Base-by-base conservation (phyloP, 2,797 vertebrate species). In the Coregonus ussuriensis region DNA sequence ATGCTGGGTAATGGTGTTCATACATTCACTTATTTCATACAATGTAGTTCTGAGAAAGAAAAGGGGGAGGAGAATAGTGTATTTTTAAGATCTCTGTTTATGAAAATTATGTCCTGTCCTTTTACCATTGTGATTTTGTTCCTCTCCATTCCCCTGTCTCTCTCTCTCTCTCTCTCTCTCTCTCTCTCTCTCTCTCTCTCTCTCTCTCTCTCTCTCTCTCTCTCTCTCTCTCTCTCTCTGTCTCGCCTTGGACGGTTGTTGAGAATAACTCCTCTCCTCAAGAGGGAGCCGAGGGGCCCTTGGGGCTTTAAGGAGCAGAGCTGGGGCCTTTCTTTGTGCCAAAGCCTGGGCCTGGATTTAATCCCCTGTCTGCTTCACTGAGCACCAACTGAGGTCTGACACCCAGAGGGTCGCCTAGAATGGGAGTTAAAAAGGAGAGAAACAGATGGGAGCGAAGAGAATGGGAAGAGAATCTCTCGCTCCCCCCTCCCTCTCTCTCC, bases 381-480 rank as follows among this genome's bases (percentile, higher is more conserved):
- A 93, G 79, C 91, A 89, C 88, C 87, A 87, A 93, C 90, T 91
- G 87, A 90, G 84, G 80, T 80, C 66, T 3, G 70, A 72, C 68
- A 75, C 88, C 91, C 89, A 89, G 89, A 91, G 84, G 88, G 88
- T 79, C 81, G 70, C 81, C 89, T 87, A 69, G 88, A 72, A 62
- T 4, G 29, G 14, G 51, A 56, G 31, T 41, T 35, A 47, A 62
- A 62, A 69, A 18, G 54, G 52, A 4, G 2, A 82, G 80, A 81
- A 83, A 89, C 91, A 93, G 92, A 93, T 93, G 91, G 92, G 88
- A 84, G 83, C 81, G 76, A 81, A 86, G 79, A 81, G 76, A 74
- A 68, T 63, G 67, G 62, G 54, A 69, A 18, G n/a, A 41, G 69
- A 52, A 37, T 41, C 6, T 37, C 5, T 25, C 25, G 25, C 25